These are phyloP conservation scores for Platichthys flesus DNA, from an alignment of 2,113 vertebrate genomes.

Conservation along the genomic window DNA sequence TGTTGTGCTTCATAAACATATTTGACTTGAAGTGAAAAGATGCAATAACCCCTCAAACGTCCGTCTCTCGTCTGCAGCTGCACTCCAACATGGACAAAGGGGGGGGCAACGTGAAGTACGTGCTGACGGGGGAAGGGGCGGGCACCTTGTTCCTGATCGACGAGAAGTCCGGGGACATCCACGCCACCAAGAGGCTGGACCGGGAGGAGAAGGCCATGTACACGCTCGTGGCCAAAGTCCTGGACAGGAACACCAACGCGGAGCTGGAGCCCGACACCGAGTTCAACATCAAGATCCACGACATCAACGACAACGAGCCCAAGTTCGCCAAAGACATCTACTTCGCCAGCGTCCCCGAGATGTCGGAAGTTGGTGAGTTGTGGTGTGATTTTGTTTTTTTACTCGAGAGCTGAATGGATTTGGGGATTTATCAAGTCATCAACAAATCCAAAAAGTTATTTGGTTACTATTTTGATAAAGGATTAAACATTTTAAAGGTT, in stretches of 20 bases:
- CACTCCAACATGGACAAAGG: constrained; percentile 98
- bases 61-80: constrained; percentile 79
- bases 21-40: too few species aligned
- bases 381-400: not conserved
- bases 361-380: constrained; percentile 95
- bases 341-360: constrained; percentile 92
- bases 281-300: constrained; percentile 98
- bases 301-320: constrained; percentile 98
- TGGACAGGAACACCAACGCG: constrained; percentile 89
- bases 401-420: not conserved
- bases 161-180: constrained; percentile 97
- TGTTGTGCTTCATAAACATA: too few species aligned
- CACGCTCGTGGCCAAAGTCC: constrained; percentile 91
- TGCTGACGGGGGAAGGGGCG: constrained; percentile 95
- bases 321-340: constrained; percentile 93
- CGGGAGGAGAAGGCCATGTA: constrained; percentile 95
- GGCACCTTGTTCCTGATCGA: constrained; percentile 94
- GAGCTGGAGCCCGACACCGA: constrained; percentile 96
- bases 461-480: not conserved
- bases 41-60: not conserved
- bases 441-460: not conserved
- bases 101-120: constrained; percentile 94
- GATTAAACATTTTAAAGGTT: not conserved
- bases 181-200: constrained; percentile 96
- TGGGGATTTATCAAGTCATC: not conserved